These are phyloP conservation scores for Baryphthengus martii DNA, from an alignment of 2,113 vertebrate species.

Conservation along the genomic window DNA sequence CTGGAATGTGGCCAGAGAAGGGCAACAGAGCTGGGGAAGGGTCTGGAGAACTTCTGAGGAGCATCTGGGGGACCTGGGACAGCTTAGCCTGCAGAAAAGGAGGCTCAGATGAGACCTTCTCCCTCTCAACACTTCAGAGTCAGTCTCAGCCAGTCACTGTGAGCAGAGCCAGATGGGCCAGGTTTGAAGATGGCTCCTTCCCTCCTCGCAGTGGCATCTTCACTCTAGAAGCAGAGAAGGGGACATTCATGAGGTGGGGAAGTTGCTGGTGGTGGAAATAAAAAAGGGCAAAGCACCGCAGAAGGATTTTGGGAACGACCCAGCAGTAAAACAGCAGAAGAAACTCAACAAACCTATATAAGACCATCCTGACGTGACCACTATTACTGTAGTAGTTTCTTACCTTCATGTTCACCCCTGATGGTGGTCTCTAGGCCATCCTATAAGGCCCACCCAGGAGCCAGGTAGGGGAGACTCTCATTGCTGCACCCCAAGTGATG, in stretches of 20 bases:
- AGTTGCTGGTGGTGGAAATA: neutral
- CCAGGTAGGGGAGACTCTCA: neutral
- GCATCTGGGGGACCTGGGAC: too few species aligned
- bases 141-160: rapidly evolving
- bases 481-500: too few species aligned
- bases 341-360: neutral
- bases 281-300: rapidly evolving
- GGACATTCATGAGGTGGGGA: rapidly evolving
- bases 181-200: neutral
- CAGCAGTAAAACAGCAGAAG: neutral
- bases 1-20: too few species aligned
- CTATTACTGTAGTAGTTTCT: rapidly evolving
- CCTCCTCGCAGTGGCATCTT: neutral
- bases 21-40: too few species aligned
- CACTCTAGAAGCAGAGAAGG: neutral
- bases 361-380: rapidly evolving
- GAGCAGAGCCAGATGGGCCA: neutral
- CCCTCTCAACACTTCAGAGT: too few species aligned
- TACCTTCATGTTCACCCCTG: neutral
- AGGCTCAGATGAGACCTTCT: too few species aligned
- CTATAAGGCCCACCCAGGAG: neutral
- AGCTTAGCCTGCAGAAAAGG: too few species aligned
- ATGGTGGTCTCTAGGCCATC: too few species aligned
- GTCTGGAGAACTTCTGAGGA: too few species aligned
- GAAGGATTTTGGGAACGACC: neutral